These are phyloP conservation scores for Plestiodon gilberti DNA, from an alignment of 2,113 vertebrate genomes.

Conservation along the genomic window DNA sequence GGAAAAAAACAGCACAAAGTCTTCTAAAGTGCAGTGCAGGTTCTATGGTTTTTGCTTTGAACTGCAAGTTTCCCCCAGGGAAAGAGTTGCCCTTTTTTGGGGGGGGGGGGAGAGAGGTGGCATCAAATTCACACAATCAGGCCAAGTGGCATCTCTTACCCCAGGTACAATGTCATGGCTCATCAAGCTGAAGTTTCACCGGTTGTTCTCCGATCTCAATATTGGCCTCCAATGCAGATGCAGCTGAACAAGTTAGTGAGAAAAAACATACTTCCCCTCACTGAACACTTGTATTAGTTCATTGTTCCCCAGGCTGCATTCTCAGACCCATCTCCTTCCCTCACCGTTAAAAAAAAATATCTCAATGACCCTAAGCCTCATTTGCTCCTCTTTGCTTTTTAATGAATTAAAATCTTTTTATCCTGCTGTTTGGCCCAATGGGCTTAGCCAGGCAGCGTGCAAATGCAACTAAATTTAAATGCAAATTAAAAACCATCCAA, in stretches of 20 bases:
- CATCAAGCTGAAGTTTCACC: not conserved
- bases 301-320: not conserved
- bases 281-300: not conserved
- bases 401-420: not conserved
- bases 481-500: not conserved
- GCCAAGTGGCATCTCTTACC: not conserved
- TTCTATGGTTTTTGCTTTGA: constrained; percentile 59
- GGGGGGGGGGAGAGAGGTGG: no score
- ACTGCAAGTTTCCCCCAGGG: constrained; percentile 55
- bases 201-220: no score
- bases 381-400: not conserved
- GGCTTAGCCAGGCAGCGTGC: not conserved
- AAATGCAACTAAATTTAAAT: not conserved
- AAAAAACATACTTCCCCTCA: not conserved
- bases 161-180: not conserved
- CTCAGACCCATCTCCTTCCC: not conserved
- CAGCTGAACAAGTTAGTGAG: no score
- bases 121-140: not conserved
- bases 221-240: not conserved
- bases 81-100: constrained; percentile 25
- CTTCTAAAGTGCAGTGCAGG: constrained; percentile 75
- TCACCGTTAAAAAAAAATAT: not conserved
- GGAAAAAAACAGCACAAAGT: not conserved
- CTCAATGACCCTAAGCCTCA: not conserved
- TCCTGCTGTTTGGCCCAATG: not conserved